phyloP scores from a whole-genome alignment of 2,888 invertebrate genomes.

The Antheraea assamensis region DNA sequence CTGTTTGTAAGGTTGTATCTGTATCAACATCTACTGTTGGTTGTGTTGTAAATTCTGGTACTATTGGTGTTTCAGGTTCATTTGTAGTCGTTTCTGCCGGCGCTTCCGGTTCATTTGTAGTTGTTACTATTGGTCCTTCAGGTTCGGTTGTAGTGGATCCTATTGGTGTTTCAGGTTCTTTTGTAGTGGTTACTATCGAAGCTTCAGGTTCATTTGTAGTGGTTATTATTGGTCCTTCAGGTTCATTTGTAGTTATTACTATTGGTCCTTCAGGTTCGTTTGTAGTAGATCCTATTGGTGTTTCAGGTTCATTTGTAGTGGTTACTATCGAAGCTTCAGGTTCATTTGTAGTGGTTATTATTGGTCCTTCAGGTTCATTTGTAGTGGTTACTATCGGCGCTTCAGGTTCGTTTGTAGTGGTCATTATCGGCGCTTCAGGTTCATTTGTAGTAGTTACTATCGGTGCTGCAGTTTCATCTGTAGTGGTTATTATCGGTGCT shows the following conservation, averaged over 20 bases:
- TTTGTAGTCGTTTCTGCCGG: constrained; percentile 16
- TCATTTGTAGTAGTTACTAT: neutral
- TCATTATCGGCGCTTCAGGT: neutral
- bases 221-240: constrained; percentile 24
- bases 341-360: neutral
- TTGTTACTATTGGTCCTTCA: constrained; percentile 4
- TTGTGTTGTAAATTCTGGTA: constrained; percentile 4
- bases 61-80: constrained; percentile 18
- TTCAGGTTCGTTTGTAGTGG: neutral
- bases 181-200: constrained; percentile 14
- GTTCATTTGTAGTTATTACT: neutral
- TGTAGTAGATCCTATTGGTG: neutral
- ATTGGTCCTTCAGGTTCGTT: neutral
- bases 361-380: neutral
- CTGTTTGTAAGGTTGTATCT: neutral
- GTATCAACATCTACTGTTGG: neutral
- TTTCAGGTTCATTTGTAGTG: constrained; percentile 19
- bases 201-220: constrained; percentile 6
- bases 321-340: constrained; percentile 21
- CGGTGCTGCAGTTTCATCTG: constrained; percentile 12
- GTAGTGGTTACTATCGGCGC: neutral
- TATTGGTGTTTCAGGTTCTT: neutral
- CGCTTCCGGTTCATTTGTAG: constrained; percentile 20
- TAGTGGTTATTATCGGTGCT: constrained; percentile 17
- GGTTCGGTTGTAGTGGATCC: constrained; percentile 17